Evolutionary conservation across 2,888 invertebrate genomes (phyloP), one percentile per base, ranked within the genome.

Genomic region (Drosophila setosimentum): DNA sequence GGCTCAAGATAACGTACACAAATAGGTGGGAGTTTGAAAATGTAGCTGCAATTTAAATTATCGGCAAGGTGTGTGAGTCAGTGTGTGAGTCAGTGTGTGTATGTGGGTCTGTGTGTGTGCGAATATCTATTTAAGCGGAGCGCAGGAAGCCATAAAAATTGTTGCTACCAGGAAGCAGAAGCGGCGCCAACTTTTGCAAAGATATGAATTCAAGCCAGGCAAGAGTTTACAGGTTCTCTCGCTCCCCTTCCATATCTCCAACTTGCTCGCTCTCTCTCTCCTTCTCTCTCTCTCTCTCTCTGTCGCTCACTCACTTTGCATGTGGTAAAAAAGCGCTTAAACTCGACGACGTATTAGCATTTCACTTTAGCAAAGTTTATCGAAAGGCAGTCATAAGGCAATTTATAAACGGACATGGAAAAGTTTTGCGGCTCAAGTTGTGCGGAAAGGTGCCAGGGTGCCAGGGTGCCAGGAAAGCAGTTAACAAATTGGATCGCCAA

Each of bases 121-220:
- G 74, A 53, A 64, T 73, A 88, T 83, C 73, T 86, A 68, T 86
- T 86, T 83, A 66, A 83, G 59, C 67, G 59, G 45, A 32, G 73
- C 60, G 29, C 87, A 84, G 87, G 85, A 86, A 86, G 71, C 87
- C 80, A 87, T 86, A 80, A 86, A 86, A 89, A 75, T 78, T 72
- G 72, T 73, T 71, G 75, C 71, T 73, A 67, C 59, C 87, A 83
- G 80, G 85, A 89, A 80, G 80, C 78, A 58, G 48, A 27, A 64
- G 64, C 71, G 74, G 62, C 74, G 68, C 64, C 83, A 79, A 64
- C 64, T 73, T 76, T 73, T 61, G 51, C 65, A 63, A 51, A 76
- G 76, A 86, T 89, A 72, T 60, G 75, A 60, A 69, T 59, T 27
- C 32, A 37, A 49, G 32, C 2, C 54, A 53, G 32, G 35, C 37